These are phyloP conservation scores for Vipera latastei DNA, from an alignment of 2,797 vertebrate genomes.

Conservation along the genomic window DNA sequence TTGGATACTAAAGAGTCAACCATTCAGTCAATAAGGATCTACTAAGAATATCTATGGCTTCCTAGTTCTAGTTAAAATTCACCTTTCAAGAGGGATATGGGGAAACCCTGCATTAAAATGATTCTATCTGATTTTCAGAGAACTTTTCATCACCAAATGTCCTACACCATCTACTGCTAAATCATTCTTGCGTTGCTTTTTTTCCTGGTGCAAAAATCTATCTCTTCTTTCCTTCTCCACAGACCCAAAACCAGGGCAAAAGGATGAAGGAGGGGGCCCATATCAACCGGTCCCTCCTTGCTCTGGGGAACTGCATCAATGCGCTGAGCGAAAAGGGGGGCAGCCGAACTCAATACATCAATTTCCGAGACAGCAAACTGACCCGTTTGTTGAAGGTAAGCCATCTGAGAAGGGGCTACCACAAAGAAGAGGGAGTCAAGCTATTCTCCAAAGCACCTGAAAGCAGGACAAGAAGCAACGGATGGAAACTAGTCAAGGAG, in stretches of 20 bases:
- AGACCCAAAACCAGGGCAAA: slow-evolving; percentile 92
- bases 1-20: neutral
- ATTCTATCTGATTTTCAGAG: neutral
- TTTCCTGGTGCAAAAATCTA: neutral
- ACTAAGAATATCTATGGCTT: neutral
- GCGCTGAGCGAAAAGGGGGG: slow-evolving; percentile 83
- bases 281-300: slow-evolving; percentile 92
- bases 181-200: neutral
- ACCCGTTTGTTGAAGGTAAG: slow-evolving; percentile 89
- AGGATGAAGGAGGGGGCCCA: slow-evolving; percentile 91
- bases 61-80: neutral
- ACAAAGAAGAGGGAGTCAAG: too few species aligned
- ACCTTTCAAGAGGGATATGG: too few species aligned
- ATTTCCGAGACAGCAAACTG: slow-evolving; percentile 94
- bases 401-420: too few species aligned
- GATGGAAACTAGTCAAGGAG: too few species aligned
- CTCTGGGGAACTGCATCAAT: slow-evolving; percentile 93
- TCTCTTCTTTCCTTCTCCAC: neutral
- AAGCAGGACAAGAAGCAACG: too few species aligned
- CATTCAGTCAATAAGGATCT: neutral
- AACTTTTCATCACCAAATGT: neutral
- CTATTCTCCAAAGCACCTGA: too few species aligned
- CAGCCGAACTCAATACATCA: slow-evolving; percentile 79
- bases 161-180: neutral
- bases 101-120: neutral